phyloP scores from a whole-genome alignment of 2,113 vertebrate species.

The Microtus pennsylvanicus region DNA sequence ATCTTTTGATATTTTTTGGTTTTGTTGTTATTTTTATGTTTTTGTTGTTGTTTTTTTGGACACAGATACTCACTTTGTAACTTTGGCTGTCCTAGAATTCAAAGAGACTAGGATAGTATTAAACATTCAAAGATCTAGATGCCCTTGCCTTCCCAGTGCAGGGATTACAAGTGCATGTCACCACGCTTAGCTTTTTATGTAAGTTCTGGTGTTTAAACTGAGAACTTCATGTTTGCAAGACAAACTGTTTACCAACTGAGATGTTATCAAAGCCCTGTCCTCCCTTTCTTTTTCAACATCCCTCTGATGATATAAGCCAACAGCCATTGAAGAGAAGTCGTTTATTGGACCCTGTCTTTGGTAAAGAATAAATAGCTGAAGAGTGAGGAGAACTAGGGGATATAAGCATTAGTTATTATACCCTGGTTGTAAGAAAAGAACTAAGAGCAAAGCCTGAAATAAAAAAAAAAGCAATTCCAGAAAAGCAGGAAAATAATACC shows the following conservation, averaged over 20 bases:
- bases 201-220: not conserved
- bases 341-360: not conserved
- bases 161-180: not conserved
- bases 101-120: not conserved
- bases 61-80: not conserved
- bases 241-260: not conserved
- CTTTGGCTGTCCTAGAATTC: not conserved
- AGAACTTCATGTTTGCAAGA: not conserved
- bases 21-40: not conserved
- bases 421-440: not conserved
- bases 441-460: accelerated
- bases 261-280: not conserved
- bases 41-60: not conserved
- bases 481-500: not conserved
- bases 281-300: not conserved
- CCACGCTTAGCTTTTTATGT: not conserved
- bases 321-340: accelerated
- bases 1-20: not conserved
- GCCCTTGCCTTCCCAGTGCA: not conserved
- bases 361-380: not conserved
- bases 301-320: not conserved
- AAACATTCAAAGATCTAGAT: not conserved
- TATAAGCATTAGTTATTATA: not conserved
- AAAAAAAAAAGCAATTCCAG: not conserved
- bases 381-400: not conserved